Base-by-base conservation (phyloP, 2,113 vertebrate species). In the Hippocampus abdominalis region DNA sequence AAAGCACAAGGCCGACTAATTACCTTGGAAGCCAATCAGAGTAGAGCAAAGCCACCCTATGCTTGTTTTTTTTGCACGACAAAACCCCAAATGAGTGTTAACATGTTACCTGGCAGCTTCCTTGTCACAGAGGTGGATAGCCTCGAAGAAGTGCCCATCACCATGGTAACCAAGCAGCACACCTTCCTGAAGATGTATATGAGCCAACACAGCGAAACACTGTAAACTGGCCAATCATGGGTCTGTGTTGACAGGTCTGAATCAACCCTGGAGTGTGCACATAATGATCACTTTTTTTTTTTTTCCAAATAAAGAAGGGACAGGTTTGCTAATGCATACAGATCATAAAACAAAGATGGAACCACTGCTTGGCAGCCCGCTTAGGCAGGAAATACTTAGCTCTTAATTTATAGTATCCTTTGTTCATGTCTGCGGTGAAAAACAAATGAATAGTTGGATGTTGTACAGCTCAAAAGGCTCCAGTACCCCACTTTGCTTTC, bases 101-200 rank as follows among this genome's bases (percentile, higher is more conserved):
- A 48, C 63, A 46, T 27, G 63, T 46, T 64, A 64, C 63, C 23
- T 64, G 63, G 42, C 63, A 46, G 63, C 42, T 64, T 46, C 40
- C n/a, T 8, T 7, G 42, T 9, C 23, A 64, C 7, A 15, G n/a
- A 64, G n/a, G 13, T 25, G 62, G n/a, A 15, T 18, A 9, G n/a
- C n/a, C 40, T 64, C 13, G 9, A 12, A 9, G 63, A 16, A 16
- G 63, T 40, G 15, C 13, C 2, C 21, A n/a, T 64, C 23, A 7
- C 63, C 15, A 10, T 29, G 42, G 63, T 27, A 64, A 44, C 63
- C 15, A 10, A 27, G 40, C 63, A 9, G 63, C 13, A 4, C 42
- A 64, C 6, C 40, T 44, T 13, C 23, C 11, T 4, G 62, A 64
- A 27, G 42, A 27, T 18, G 40, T 16, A 42, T 3, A 29, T 23